phyloP scores from a whole-genome alignment of 2,113 vertebrate species.

The Bos javanicus region DNA sequence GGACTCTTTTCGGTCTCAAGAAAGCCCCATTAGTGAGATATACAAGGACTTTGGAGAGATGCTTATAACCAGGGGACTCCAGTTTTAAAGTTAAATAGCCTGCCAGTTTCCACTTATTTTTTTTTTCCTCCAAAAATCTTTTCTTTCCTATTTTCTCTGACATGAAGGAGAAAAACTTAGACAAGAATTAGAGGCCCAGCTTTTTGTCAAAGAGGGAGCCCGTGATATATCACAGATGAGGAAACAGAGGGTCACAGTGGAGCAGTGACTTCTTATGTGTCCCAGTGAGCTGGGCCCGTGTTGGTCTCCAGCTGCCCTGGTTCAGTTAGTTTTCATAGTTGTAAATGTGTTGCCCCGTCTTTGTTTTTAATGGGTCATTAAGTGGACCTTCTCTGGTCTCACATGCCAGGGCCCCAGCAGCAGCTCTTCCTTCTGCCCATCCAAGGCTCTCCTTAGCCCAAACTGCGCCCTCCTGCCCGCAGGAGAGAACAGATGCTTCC shows the following conservation, averaged over 20 bases:
- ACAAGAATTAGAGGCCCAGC: neutral
- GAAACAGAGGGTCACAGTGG: neutral
- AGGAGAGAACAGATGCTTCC: neutral
- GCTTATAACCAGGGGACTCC: neutral
- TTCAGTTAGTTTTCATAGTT: rapidly evolving
- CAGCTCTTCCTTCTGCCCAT: neutral
- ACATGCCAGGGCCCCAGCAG: rapidly evolving
- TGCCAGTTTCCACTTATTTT: neutral
- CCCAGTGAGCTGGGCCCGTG: neutral
- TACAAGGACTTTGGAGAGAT: rapidly evolving
- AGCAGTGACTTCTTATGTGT: neutral
- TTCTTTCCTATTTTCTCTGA: conserved; percentile 13
- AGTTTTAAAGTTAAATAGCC: neutral
- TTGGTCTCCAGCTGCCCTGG: neutral
- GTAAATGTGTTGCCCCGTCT: neutral
- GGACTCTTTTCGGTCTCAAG: neutral
- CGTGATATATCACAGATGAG: neutral
- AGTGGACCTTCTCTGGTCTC: neutral
- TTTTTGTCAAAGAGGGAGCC: neutral
- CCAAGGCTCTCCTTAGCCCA: neutral
- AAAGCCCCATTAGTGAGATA: neutral
- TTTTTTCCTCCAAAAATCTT: neutral
- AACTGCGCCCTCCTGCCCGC: neutral
- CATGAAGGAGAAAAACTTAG: neutral
- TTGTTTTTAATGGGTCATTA: no score